Evolutionary conservation across 92 coral and sea anemone genomes (phyloP).

Genomic region (Metridium senile): DNA sequence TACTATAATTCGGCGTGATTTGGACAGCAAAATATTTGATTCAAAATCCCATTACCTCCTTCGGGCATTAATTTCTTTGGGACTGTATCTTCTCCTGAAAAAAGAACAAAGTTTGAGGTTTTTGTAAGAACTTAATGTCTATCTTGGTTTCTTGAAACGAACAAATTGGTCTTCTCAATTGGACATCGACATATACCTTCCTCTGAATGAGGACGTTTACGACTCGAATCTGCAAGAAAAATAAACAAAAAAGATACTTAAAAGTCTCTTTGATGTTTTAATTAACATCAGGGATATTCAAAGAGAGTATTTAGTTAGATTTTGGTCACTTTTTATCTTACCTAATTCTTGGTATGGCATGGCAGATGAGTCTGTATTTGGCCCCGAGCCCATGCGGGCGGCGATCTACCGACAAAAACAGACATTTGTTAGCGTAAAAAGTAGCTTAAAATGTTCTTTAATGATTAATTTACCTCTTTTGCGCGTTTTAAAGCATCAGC

Average conservation of each 20-base stretch:
- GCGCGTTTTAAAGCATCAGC: constrained; percentile 95
- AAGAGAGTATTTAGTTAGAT: too few relatives aligned
- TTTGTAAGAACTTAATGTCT: background rate
- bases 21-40: background rate
- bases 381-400: constrained; percentile 85
- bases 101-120: background rate
- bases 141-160: background rate
- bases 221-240: constrained; percentile 36
- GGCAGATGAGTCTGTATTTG: constrained; percentile 5
- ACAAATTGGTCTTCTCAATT: background rate
- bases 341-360: constrained; percentile 31
- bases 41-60: background rate
- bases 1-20: background rate
- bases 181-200: constrained; percentile 23
- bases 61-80: constrained; percentile 28
- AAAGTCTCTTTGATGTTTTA: background rate
- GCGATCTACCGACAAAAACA: constrained; percentile 65
- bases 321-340: background rate
- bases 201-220: constrained; percentile 56
- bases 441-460: background rate
- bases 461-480: constrained; percentile 69
- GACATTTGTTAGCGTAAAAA: constrained; percentile 11
- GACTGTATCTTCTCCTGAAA: constrained; percentile 24
- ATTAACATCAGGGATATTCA: background rate
- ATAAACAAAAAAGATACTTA: background rate